Percentiles rank a stretch among this genome's conserved stretches.
These are phyloP conservation scores for Tupaia tana DNA, from an alignment of 2,113 vertebrate species.

Conservation along the genomic window DNA sequence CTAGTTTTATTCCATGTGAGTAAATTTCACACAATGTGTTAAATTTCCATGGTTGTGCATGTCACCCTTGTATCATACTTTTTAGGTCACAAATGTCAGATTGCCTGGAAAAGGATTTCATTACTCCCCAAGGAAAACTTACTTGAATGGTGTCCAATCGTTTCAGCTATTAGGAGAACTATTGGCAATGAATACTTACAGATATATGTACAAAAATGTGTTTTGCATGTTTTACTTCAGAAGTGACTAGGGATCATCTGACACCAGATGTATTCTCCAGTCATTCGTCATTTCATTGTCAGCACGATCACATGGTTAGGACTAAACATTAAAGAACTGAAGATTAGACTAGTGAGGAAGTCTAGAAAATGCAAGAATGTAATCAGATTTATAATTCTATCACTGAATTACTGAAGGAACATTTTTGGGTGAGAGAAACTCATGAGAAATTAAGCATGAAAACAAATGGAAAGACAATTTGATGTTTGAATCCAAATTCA, in stretches of 20 bases:
- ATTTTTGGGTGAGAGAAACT: constrained; percentile 61
- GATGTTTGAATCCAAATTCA: constrained; percentile 47
- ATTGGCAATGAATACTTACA: constrained; percentile 65
- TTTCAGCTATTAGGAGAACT: constrained; percentile 55
- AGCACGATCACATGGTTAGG: not conserved
- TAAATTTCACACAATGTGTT: constrained; percentile 62
- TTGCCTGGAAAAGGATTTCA: constrained; percentile 73
- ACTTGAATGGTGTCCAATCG: constrained; percentile 59
- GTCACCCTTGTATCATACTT: constrained; percentile 62
- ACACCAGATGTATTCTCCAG: constrained; percentile 78
- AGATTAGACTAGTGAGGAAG: constrained; percentile 52
- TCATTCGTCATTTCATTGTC: constrained; percentile 75
- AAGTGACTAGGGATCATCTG: constrained; percentile 68
- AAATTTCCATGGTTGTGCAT: constrained; percentile 61
- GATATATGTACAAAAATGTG: constrained; percentile 63
- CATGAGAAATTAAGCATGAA: constrained; percentile 49
- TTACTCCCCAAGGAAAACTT: constrained; percentile 61
- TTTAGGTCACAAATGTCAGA: constrained; percentile 73
- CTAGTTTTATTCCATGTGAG: constrained; percentile 62
- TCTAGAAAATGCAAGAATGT: constrained; percentile 58
- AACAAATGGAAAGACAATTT: constrained; percentile 66
- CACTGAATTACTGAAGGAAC: constrained; percentile 59
- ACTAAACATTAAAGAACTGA: constrained; percentile 50
- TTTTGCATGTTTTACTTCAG: constrained; percentile 70
- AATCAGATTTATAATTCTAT: constrained; percentile 64